Base-by-base conservation (phyloP, 2,888 invertebrate species). In the Pristionchus fissidentatus region DNA sequence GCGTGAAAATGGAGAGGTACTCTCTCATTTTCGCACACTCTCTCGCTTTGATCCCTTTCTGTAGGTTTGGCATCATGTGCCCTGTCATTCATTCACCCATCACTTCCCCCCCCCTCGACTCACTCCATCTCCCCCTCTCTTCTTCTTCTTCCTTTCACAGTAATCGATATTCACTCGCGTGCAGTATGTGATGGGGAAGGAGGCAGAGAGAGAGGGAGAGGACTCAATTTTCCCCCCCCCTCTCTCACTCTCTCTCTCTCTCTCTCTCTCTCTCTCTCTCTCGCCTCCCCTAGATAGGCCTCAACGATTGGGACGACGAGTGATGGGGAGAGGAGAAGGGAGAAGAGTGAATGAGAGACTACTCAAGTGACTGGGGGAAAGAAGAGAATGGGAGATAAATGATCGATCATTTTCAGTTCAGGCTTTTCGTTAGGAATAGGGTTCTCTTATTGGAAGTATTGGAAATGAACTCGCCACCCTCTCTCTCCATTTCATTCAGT, bases 101-200 rank as follows among this genome's bases (percentile, higher is more conserved):
- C 49, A 46, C 15, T 32, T 19, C 35, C 41, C 41, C 22, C 35
- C 32, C 62, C 35, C 22, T n/a, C 29, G 32, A 19, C 10, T 32
- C 80, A 41, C 62, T 46, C 38, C 41, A 22, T 70, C 26, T 29
- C 57, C 38, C 60, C 41, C 77, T 22, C 29, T 35, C 41, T 35
- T 49, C 19, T 79, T n/a, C 29, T 55, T 5, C 38, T 49, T n/a
- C 46, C 46, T 49, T 70, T 66, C 66, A 43, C 66, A 19, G 55
- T 35, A n/a, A 60, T 80, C 62, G 62, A 70, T 82, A 60, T 46
- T 46, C 46, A 66, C 46, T 46, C 77, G 77, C 41, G 41, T 38
- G 78, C 35, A 38, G 62, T 62, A 49, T 43, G 81, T 46, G 81
- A 81, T 43, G 79, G 79, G 52, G 62, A 46, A 29, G 62, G 62